Evolutionary conservation across 2,888 invertebrate species (phyloP).

Genomic region (Oxystoma pomonae): DNA sequence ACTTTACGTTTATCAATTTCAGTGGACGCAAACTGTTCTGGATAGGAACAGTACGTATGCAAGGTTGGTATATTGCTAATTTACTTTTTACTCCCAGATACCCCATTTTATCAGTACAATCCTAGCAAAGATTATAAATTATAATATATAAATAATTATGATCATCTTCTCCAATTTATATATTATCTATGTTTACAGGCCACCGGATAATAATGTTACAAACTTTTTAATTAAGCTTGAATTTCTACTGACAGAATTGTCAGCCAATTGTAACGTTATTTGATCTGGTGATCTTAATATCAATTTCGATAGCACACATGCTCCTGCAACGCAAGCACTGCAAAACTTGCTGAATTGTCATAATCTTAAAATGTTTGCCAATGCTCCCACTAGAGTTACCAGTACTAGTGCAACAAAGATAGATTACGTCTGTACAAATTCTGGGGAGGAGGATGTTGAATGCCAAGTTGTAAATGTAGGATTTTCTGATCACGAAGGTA

Average conservation of each 20-base stretch:
- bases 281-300: neutral
- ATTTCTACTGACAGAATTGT: too few relatives aligned
- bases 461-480: neutral
- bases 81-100: too few relatives aligned
- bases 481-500: neutral
- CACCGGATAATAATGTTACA: too few relatives aligned
- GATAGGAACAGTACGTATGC: conserved; percentile 66
- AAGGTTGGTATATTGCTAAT: conserved; percentile 56
- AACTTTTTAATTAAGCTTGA: too few relatives aligned
- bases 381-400: neutral
- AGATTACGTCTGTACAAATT: neutral
- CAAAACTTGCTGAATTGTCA: neutral
- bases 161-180: too few relatives aligned
- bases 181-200: too few relatives aligned
- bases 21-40: conserved; percentile 71
- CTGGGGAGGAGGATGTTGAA: neutral
- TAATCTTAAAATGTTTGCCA: too few relatives aligned
- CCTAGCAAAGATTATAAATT: too few relatives aligned
- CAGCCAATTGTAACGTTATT: neutral
- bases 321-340: neutral
- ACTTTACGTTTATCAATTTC: conserved; percentile 79
- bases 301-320: neutral
- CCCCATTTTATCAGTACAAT: too few relatives aligned
- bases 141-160: too few relatives aligned
- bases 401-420: neutral